Conservation (phyloP, 2,797 vertebrate species). For the Poeciliopsis gracilis region DNA sequence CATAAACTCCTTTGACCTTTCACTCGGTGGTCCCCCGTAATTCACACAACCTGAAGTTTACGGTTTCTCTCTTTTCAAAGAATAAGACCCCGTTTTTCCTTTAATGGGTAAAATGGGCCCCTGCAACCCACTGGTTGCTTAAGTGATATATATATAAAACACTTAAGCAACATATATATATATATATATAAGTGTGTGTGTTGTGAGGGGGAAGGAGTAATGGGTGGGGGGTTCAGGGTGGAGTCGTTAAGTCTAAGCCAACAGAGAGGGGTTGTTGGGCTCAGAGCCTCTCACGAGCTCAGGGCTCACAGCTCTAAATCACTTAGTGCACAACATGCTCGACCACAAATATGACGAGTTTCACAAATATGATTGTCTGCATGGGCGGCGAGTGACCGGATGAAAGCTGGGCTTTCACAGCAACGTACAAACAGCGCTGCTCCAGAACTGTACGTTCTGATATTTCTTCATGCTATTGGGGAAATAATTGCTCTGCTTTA, state of each 20-base stretch:
- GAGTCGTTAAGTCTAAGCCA: conserved; percentile 69
- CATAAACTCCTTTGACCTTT: conserved; percentile 12
- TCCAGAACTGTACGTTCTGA: background rate
- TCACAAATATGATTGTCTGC: conserved; percentile 35
- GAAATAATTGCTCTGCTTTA: background rate
- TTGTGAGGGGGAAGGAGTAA: conserved; percentile 28
- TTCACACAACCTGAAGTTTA: conserved; percentile 2
- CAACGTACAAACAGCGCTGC: background rate
- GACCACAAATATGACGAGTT: conserved; percentile 59
- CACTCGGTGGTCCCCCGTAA: conserved; percentile 21
- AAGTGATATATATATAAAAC: background rate
- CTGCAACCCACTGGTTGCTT: background rate
- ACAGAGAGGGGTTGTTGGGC: conserved; percentile 62
- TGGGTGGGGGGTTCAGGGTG: conserved; percentile 67
- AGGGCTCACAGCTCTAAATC: conserved; percentile 45
- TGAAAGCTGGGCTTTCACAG: conserved; percentile 12
- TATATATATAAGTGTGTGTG: background rate
- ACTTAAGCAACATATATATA: background rate
- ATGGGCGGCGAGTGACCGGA: background rate
- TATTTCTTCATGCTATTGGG: background rate
- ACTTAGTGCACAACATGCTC: conserved; percentile 39
- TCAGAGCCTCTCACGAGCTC: conserved; percentile 23
- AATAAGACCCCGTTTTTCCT: conserved; percentile 16
- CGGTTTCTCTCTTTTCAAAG: conserved; percentile 13
- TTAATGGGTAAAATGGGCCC: conserved; percentile 1